These are phyloP conservation scores for Pecten maximus DNA, from an alignment of 2,888 invertebrate species.

Conservation along the genomic window DNA sequence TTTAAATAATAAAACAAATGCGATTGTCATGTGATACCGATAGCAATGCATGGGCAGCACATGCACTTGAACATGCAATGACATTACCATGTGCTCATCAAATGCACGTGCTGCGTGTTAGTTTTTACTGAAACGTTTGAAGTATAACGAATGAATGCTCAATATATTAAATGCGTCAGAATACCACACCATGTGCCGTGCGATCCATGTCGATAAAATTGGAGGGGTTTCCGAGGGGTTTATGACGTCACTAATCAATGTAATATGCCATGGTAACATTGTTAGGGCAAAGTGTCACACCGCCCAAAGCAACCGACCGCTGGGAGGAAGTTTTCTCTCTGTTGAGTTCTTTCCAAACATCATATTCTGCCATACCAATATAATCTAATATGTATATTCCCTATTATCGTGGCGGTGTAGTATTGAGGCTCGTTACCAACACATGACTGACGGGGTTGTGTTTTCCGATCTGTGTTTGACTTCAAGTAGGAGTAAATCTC, in stretches of 20 bases:
- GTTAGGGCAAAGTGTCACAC: neutral
- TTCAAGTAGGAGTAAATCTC: slow-evolving; percentile 11
- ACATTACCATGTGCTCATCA: neutral
- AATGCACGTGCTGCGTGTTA: neutral
- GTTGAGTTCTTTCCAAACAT: slow-evolving; percentile 15
- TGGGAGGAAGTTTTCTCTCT: neutral
- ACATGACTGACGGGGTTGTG: neutral
- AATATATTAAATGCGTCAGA: neutral
- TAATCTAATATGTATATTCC: neutral
- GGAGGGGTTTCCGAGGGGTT: neutral
- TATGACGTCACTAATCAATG: neutral
- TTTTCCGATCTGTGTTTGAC: slow-evolving; percentile 11
- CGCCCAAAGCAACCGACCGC: neutral
- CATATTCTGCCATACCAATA: neutral
- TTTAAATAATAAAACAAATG: neutral
- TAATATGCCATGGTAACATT: neutral
- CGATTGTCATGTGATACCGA: neutral
- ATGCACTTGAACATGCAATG: neutral
- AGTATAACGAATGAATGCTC: neutral
- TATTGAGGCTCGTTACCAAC: slow-evolving; percentile 21
- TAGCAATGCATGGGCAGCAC: neutral
- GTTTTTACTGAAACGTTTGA: neutral
- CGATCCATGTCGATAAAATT: neutral
- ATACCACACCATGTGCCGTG: neutral
- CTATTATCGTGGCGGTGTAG: neutral